Evolutionary conservation across 2,113 vertebrate species (phyloP), one percentile per base, ranked within the genome.

Genomic region (Coreoperca whiteheadi): DNA sequence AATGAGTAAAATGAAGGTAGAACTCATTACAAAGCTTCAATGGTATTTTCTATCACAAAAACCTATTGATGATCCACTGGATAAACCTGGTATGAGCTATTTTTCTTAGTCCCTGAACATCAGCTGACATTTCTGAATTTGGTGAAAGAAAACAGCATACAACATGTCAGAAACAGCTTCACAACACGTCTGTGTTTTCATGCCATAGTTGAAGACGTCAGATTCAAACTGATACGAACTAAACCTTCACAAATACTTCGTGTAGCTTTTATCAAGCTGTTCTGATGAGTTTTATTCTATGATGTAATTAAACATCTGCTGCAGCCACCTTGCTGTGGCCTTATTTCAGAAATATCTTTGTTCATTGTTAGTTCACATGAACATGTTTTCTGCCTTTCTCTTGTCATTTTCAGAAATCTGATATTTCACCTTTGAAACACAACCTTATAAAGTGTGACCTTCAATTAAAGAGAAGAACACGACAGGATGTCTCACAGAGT

Each of bases 11-110:
- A 23, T 57, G 60, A 81, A 51, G 68, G 34, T 34, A 1, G 53
- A 77, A 77, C 57, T 71, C 48, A 82, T 85, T 82, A 84, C 28
- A 83, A 85, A 82, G 43, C 61, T 15, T 73, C 61, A 25, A 25
- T 50, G 64, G 37, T 72, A 48, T 85, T 81, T 84, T 30, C 12
- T 25, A 9, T 68, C 3, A 39, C 53, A 65, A 46, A 76, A 73
- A 28, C 15, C 8, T 74, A 4, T 34, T 25, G 3, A 46, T 25
- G 37, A 77, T 46, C 56, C 25, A 21, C 20, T 69, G 23, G 61
- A 71, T 79, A 48, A 79, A 70, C 57, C 51, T 51, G 39, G 14
- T 32, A n/a, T 74, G 20, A 56, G 0, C n/a, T 28, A 41, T 48
- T 57, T 61, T 39, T 68, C 30, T 20, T 23, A 23, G 32, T 56